phyloP scores from a whole-genome alignment of 2,888 invertebrate species.

The Laspeyria flexula region DNA sequence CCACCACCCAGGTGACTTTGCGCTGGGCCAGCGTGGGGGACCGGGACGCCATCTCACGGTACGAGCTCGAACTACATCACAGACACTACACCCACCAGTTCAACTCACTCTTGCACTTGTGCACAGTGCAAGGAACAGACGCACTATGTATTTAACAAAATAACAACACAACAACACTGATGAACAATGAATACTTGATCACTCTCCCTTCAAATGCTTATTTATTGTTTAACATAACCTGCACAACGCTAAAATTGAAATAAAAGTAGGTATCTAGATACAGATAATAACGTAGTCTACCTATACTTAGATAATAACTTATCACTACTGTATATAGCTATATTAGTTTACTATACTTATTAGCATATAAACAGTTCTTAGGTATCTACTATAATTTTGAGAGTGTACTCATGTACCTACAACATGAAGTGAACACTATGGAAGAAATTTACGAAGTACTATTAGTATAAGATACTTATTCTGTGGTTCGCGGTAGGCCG shows the following conservation, averaged over 20 bases:
- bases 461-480: too few species aligned
- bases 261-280: neutral
- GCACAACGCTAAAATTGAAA: neutral
- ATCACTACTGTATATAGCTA: neutral
- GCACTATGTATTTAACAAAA: neutral
- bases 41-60: constrained; percentile 61
- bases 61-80: constrained; percentile 26
- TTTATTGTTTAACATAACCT: neutral
- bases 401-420: too few species aligned
- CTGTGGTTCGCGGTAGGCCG: too few species aligned
- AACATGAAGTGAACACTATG: too few species aligned
- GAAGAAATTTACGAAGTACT: too few species aligned
- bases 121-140: neutral
- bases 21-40: constrained; percentile 59
- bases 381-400: too few species aligned
- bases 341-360: too few species aligned
- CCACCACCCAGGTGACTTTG: constrained; percentile 83
- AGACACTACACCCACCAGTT: constrained; percentile 4
- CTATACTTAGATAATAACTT: constrained; percentile 1
- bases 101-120: neutral
- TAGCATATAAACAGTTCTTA: too few species aligned
- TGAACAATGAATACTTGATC: neutral
- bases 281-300: neutral
- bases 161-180: neutral
- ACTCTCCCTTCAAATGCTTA: neutral